These are phyloP conservation scores for Nematostella vectensis DNA, from an alignment of 92 coral and sea anemone species.

Conservation along the genomic window DNA sequence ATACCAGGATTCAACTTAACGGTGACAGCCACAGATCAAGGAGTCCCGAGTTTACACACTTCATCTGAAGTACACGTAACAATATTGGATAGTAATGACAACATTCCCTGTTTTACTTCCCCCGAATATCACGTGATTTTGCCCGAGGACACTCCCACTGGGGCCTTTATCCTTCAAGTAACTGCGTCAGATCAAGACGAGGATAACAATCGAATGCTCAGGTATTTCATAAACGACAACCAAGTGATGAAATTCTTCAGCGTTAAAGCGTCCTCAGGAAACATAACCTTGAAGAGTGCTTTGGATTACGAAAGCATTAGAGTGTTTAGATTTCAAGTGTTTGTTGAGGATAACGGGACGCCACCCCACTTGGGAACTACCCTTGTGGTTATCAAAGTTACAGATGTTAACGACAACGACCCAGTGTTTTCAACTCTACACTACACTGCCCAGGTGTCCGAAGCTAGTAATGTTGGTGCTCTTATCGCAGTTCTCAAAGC, in stretches of 20 bases:
- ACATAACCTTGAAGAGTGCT: not conserved
- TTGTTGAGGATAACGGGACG: not conserved
- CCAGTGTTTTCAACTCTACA: slow-evolving; percentile 18
- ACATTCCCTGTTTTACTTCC: slow-evolving; percentile 15
- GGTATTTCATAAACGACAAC: not conserved
- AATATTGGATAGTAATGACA: slow-evolving; percentile 9
- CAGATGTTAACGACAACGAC: slow-evolving; percentile 20
- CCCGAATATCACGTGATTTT: slow-evolving; percentile 6
- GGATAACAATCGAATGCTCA: not conserved
- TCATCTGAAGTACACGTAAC: slow-evolving; percentile 3
- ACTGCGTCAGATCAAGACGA: slow-evolving; percentile 11
- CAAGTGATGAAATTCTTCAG: not conserved
- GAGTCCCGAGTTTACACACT: slow-evolving; percentile 8
- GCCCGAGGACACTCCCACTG: slow-evolving; percentile 4
- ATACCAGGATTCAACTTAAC: not conserved
- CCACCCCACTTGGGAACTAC: slow-evolving; percentile 3
- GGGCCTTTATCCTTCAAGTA: slow-evolving; percentile 9
- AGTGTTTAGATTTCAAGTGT: not conserved
- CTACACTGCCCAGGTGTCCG: slow-evolving; percentile 23
- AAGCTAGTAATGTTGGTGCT: slow-evolving; percentile 12
- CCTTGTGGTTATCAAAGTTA: slow-evolving; percentile 5
- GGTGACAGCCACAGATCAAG: slow-evolving; percentile 18
- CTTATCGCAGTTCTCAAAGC: slow-evolving; percentile 39
- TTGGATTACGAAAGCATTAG: not conserved
- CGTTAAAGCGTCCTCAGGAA: not conserved